These are phyloP conservation scores for Megalopta genalis DNA, from an alignment of 1,140 invertebrate genomes.

Conservation along the genomic window DNA sequence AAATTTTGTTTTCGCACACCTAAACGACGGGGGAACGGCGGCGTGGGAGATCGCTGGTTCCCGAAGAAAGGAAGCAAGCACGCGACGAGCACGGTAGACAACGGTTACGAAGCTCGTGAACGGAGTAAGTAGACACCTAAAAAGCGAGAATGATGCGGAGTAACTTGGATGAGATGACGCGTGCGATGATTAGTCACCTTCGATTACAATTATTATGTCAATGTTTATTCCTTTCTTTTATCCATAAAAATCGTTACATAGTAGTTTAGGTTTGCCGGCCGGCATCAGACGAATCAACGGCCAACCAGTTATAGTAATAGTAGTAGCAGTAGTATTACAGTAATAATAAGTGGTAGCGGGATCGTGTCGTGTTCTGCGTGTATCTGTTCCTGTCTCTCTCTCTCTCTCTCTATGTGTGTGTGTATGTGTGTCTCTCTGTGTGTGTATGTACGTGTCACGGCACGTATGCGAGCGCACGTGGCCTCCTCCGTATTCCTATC, in stretches of 20 bases:
- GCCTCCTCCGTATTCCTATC: too few relatives aligned
- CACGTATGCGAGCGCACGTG: too few relatives aligned
- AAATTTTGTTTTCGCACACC: too few relatives aligned
- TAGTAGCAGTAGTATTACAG: slow-evolving; percentile 59
- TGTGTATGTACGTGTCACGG: too few relatives aligned
- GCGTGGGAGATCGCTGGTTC: too few relatives aligned
- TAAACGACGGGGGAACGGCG: too few relatives aligned
- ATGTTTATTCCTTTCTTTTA: slow-evolving; percentile 73
- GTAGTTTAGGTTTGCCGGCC: slow-evolving; percentile 69
- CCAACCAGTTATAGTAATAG: slow-evolving; percentile 66
- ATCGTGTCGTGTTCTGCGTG: slow-evolving; percentile 38
- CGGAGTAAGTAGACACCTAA: slow-evolving; percentile 24
- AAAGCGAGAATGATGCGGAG: slow-evolving; percentile 40
- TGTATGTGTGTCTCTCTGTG: too few relatives aligned
- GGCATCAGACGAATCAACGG: slow-evolving; percentile 59
- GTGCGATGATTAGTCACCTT: slow-evolving; percentile 49
- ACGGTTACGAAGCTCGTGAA: neutral
- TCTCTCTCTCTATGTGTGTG: neutral
- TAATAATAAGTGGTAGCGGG: slow-evolving; percentile 65
- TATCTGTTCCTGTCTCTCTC: slow-evolving; percentile 11
- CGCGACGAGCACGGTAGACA: too few relatives aligned
- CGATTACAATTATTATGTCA: slow-evolving; percentile 73
- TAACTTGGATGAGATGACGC: slow-evolving; percentile 30
- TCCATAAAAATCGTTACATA: slow-evolving; percentile 78
- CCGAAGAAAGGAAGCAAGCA: too few relatives aligned